A percentile compares a stretch with the other conserved stretches of the same genome.
Conservation (phyloP, 2,113 vertebrate species). For the Taurulus bubalis region DNA sequence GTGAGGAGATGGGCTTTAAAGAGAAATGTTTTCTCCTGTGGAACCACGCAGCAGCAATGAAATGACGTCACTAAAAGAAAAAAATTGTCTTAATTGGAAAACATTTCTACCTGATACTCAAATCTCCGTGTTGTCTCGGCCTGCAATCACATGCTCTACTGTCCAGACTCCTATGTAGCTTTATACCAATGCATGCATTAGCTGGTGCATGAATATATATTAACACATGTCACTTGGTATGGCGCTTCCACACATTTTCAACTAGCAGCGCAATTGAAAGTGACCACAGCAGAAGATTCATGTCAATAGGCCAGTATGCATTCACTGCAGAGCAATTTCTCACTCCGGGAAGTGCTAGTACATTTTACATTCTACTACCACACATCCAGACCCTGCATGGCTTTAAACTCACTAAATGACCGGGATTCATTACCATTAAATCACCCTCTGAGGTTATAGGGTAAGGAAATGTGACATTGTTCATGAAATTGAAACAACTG, state of each 20-base stretch:
- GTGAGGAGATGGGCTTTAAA: neutral
- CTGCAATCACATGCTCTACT: constrained; percentile 31
- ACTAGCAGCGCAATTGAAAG: constrained; percentile 60
- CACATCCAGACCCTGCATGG: constrained; percentile 59
- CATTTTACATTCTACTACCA: constrained; percentile 76
- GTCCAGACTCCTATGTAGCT: constrained; percentile 28
- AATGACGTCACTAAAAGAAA: neutral
- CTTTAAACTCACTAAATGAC: constrained; percentile 69
- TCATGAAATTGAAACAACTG: constrained; percentile 75
- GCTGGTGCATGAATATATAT: constrained; percentile 70
- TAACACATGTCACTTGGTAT: constrained; percentile 62
- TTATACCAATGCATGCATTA: constrained; percentile 51
- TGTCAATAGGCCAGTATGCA: constrained; percentile 52
- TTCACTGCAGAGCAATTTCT: constrained; percentile 64
- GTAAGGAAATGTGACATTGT: constrained; percentile 75
- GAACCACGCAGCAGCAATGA: neutral
- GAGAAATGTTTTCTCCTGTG: neutral
- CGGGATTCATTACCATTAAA: constrained; percentile 78
- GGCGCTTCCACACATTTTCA: constrained; percentile 49
- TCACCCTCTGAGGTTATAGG: constrained; percentile 71
- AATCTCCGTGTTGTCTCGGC: constrained; percentile 15
- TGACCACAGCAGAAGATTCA: constrained; percentile 71
- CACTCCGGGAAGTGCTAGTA: constrained; percentile 58
- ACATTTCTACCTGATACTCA: neutral
- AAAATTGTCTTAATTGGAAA: neutral